Evolutionary conservation across 2,797 vertebrate species (phyloP).

Genomic region (Chiroxiphia lanceolata): DNA sequence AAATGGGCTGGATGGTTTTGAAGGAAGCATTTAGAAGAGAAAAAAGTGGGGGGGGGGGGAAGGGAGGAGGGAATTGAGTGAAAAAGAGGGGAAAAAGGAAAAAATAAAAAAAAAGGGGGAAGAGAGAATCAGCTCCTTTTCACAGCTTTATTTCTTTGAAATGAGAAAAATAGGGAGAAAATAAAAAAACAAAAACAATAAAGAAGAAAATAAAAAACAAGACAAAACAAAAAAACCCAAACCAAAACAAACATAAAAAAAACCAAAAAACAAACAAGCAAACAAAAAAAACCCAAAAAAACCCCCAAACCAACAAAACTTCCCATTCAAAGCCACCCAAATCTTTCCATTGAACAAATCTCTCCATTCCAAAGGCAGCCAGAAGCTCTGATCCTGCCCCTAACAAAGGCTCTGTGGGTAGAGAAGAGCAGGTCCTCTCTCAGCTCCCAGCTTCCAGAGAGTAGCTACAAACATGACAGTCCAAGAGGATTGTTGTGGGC

Average conservation of each 20-base stretch:
- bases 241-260: too few species aligned
- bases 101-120: neutral
- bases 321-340: neutral
- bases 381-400: neutral
- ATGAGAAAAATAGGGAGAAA: neutral
- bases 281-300: neutral
- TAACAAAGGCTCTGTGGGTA: neutral
- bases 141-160: neutral
- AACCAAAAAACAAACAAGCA: too few species aligned
- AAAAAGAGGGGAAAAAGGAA: rapidly evolving
- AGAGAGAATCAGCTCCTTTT: neutral
- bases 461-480: neutral
- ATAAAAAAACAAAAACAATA: neutral
- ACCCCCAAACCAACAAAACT: neutral
- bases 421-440: neutral
- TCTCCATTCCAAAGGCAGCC: neutral
- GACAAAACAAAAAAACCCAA: too few species aligned
- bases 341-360: neutral
- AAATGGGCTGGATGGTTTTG: neutral
- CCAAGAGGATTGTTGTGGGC: rapidly evolving
- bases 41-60: too few species aligned
- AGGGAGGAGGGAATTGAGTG: rapidly evolving
- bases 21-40: neutral
- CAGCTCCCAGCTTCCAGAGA: neutral
- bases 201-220: rapidly evolving